Conservation (phyloP, 2,888 invertebrate genomes). For the Charanyca ferruginea region DNA sequence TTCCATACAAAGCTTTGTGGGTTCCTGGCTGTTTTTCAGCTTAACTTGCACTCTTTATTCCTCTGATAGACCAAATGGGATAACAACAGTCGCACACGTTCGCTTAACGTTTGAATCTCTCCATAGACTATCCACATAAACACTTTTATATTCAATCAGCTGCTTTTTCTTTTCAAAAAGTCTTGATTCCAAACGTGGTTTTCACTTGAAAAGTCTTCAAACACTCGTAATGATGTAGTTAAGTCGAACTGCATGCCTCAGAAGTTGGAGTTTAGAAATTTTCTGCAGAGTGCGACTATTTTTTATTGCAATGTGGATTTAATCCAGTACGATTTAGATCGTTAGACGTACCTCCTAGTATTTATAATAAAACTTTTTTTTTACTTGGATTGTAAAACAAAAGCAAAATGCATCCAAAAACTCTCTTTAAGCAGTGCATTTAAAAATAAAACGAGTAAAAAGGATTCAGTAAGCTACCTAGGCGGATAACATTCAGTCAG, state of each 20-base stretch:
- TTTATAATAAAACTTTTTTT: constrained; percentile 12
- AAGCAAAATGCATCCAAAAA: neutral
- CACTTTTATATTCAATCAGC: constrained; percentile 58
- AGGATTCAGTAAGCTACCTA: constrained; percentile 21
- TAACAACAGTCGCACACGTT: constrained; percentile 65
- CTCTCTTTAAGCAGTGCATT: neutral
- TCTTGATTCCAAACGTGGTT: constrained; percentile 45
- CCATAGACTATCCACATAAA: constrained; percentile 42
- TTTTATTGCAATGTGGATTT: constrained; percentile 57
- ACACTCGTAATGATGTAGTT: constrained; percentile 60
- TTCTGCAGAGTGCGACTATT: constrained; percentile 41
- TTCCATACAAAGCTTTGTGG: constrained; percentile 83
- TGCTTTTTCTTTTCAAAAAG: constrained; percentile 51
- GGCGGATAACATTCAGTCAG: constrained; percentile 30
- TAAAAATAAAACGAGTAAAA: constrained; percentile 24
- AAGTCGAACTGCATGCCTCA: constrained; percentile 51
- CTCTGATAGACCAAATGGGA: constrained; percentile 75
- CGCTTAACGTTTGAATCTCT: constrained; percentile 52
- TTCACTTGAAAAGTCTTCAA: constrained; percentile 58
- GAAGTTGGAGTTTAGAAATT: constrained; percentile 53
- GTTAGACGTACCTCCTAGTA: constrained; percentile 14
- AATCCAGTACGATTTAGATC: constrained; percentile 28
- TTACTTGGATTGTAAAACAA: neutral
- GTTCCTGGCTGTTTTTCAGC: constrained; percentile 76
- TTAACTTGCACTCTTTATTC: constrained; percentile 79